Evolutionary conservation across 2,113 vertebrate genomes (phyloP).

Genomic region (Anguilla japonica): DNA sequence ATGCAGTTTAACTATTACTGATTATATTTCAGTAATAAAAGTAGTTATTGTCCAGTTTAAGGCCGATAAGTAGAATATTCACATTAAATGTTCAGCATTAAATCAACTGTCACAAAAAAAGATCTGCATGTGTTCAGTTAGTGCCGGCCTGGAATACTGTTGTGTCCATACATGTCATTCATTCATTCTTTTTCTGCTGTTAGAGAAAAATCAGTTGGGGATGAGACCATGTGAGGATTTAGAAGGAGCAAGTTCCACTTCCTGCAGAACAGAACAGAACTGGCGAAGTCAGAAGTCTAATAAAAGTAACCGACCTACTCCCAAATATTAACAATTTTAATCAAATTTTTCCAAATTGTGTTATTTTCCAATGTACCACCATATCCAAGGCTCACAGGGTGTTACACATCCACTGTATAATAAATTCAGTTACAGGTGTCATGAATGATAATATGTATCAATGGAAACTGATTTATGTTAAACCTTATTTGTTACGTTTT

Average conservation of each 20-base stretch:
- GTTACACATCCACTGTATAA: background rate
- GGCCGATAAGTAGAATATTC: slow-evolving; percentile 21
- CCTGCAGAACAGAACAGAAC: background rate
- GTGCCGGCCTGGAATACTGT: slow-evolving; percentile 26
- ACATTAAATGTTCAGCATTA: background rate
- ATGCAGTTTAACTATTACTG: slow-evolving; percentile 27
- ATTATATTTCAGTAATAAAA: slow-evolving; percentile 42
- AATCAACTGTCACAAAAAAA: slow-evolving; percentile 32
- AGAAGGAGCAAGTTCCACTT: background rate
- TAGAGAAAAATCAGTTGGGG: background rate
- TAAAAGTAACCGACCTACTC: too few species aligned
- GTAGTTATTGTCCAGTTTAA: slow-evolving; percentile 8
- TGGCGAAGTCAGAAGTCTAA: background rate
- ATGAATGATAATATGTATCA: background rate
- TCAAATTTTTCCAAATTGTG: background rate
- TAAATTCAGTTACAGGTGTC: background rate
- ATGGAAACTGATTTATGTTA: background rate
- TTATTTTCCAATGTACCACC: background rate
- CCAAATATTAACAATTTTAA: background rate
- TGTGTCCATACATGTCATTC: slow-evolving; percentile 20
- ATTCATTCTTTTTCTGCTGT: slow-evolving; percentile 2
- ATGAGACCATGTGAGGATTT: background rate
- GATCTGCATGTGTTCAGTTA: slow-evolving; percentile 48
- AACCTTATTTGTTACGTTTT: background rate
- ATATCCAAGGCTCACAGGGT: background rate